Evolutionary conservation across 2,113 vertebrate genomes (phyloP).

Genomic region (Trogon melanurus): DNA sequence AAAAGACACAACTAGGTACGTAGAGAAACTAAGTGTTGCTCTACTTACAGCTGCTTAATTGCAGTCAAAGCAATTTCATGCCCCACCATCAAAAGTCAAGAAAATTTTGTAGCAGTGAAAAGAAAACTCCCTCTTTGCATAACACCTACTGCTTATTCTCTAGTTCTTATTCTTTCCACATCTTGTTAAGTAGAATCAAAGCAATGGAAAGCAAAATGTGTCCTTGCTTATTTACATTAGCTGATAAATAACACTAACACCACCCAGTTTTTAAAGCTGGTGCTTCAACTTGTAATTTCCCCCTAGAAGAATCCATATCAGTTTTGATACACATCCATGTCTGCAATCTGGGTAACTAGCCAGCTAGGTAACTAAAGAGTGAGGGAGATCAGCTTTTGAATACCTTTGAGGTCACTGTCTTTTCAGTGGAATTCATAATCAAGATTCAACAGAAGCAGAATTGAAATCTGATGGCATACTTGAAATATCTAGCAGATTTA

Average conservation of each 20-base stretch:
- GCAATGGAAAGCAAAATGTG: background rate
- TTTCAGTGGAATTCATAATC: background rate
- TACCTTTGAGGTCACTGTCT: background rate
- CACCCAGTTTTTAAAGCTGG: background rate
- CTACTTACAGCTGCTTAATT: background rate
- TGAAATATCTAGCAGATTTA: background rate
- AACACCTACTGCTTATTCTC: background rate
- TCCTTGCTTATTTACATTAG: background rate
- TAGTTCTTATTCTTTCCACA: background rate
- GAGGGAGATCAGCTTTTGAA: background rate
- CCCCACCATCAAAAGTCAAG: background rate
- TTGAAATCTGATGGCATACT: background rate
- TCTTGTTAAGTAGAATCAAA: background rate
- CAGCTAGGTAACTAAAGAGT: background rate
- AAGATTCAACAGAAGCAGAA: background rate
- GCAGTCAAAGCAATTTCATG: background rate
- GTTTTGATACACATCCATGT: background rate
- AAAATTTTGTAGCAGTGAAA: background rate
- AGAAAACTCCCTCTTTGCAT: background rate
- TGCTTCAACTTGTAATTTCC: background rate
- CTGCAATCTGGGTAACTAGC: background rate
- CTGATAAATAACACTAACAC: background rate
- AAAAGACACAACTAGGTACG: background rate
- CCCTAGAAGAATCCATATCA: background rate
- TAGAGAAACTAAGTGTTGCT: background rate